Percentiles rank a stretch among this genome's conserved stretches.
phyloP scores from a whole-genome alignment of 1,140 invertebrate genomes.

The Spodoptera litura region DNA sequence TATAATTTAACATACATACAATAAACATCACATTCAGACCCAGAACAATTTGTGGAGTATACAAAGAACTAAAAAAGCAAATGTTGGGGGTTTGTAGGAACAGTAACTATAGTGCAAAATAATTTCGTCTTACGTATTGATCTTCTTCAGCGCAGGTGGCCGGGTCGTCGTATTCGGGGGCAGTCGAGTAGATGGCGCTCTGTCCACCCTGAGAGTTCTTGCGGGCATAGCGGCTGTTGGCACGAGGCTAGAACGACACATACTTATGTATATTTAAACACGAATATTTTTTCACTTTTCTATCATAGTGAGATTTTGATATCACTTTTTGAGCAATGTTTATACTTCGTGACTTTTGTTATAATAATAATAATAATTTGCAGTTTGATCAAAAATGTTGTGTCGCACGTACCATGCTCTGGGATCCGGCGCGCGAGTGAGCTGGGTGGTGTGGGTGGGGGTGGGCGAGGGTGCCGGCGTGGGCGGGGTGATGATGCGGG shows the following conservation, averaged over 20 bases:
- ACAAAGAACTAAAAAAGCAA: too few relatives aligned
- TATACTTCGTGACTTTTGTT: too few relatives aligned
- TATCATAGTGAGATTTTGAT: too few relatives aligned
- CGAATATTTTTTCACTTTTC: too few relatives aligned
- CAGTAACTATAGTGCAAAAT: not conserved
- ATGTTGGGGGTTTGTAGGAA: too few relatives aligned
- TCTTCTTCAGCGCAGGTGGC: conserved; percentile 95
- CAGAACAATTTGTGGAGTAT: too few relatives aligned
- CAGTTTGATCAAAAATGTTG: not conserved
- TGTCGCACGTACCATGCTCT: conserved; percentile 90
- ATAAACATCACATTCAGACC: too few relatives aligned
- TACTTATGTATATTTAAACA: not conserved
- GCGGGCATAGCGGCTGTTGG: conserved; percentile 90
- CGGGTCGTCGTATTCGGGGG: conserved; percentile 95
- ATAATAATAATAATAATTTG: not conserved
- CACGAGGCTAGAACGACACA: conserved; percentile 87
- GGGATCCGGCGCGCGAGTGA: conserved; percentile 94
- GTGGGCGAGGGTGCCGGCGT: conserved; percentile 92
- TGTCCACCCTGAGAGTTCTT: conserved; percentile 89
- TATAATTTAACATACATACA: too few relatives aligned
- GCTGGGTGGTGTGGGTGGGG: conserved; percentile 89
- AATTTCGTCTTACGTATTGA: conserved; percentile 88
- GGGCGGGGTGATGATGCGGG: conserved; percentile 91
- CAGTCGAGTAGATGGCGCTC: conserved; percentile 90
- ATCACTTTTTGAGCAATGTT: too few relatives aligned